Percentiles rank a stretch among this genome's conserved stretches.
phyloP scores from a whole-genome alignment of 37 sponge, comb jelly and placozoan species.

The Corticium candelabrum region DNA sequence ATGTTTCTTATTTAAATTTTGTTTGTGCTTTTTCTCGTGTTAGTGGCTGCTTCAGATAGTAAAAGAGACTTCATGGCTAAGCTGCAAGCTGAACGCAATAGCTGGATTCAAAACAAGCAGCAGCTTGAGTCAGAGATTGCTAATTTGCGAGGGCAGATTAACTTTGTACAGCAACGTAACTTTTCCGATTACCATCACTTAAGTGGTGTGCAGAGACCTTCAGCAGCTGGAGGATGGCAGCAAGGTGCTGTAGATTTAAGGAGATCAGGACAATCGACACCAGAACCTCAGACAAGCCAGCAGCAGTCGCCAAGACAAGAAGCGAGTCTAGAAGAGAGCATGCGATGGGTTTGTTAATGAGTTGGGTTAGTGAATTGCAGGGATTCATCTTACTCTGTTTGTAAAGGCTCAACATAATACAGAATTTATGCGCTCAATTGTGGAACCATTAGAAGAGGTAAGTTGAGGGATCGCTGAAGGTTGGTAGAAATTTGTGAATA shows the following conservation, averaged over 20 bases:
- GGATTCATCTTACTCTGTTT: background rate
- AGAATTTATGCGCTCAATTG: background rate
- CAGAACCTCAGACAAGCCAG: background rate
- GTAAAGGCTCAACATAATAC: background rate
- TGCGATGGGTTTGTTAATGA: background rate
- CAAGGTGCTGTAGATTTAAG: background rate
- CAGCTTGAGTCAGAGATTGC: background rate
- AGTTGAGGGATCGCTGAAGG: too few species aligned
- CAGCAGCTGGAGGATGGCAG: background rate
- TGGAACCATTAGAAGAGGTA: background rate
- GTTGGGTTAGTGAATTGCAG: background rate
- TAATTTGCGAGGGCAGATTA: background rate
- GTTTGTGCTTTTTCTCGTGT: background rate
- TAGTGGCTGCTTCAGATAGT: slow-evolving; percentile 2
- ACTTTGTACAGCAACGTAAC: background rate
- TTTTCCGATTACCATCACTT: too few species aligned
- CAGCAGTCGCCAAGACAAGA: background rate
- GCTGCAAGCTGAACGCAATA: background rate
- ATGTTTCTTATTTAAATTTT: too few species aligned
- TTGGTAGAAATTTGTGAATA: too few species aligned
- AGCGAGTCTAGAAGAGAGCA: background rate
- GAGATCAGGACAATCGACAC: background rate
- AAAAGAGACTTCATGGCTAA: background rate
- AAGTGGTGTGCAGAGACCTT: background rate
- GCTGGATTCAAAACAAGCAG: background rate